Evolutionary conservation across 1,140 invertebrate genomes (phyloP).

Genomic region (Brachionus plicatilis): DNA sequence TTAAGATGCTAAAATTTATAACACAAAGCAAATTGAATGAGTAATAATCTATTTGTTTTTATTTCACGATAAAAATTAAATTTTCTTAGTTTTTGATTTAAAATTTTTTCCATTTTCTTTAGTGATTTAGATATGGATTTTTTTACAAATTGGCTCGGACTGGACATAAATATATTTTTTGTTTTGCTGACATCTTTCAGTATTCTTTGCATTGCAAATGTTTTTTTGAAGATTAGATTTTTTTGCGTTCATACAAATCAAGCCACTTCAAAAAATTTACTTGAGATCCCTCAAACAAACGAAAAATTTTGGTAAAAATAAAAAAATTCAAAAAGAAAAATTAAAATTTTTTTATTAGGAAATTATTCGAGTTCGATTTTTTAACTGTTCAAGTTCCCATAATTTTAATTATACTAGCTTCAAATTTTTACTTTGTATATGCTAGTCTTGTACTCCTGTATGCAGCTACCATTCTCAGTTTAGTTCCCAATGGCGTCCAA

Average conservation of each 20-base stretch:
- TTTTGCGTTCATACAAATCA: neutral
- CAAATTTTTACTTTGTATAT: neutral
- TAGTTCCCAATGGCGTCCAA: neutral
- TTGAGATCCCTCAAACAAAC: neutral
- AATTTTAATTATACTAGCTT: neutral
- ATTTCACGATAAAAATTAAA: neutral
- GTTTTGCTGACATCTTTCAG: neutral
- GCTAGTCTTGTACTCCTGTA: neutral
- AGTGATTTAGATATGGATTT: neutral
- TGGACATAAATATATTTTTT: neutral
- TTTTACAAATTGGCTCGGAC: neutral
- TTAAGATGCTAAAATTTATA: neutral
- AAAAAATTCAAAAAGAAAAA: neutral
- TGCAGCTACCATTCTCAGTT: neutral
- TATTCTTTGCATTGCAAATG: neutral
- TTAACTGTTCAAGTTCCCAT: neutral
- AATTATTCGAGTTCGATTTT: neutral
- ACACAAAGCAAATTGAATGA: neutral
- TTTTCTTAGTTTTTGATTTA: neutral
- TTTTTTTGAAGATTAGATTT: neutral
- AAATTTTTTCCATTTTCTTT: neutral
- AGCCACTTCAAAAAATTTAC: neutral
- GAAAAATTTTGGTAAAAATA: neutral
- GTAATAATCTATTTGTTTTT: neutral
- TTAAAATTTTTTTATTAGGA: neutral